A percentile compares a stretch with the other conserved stretches of the same genome.
phyloP scores from a whole-genome alignment of 1,140 invertebrate species.

The Scaptomyza pallida region DNA sequence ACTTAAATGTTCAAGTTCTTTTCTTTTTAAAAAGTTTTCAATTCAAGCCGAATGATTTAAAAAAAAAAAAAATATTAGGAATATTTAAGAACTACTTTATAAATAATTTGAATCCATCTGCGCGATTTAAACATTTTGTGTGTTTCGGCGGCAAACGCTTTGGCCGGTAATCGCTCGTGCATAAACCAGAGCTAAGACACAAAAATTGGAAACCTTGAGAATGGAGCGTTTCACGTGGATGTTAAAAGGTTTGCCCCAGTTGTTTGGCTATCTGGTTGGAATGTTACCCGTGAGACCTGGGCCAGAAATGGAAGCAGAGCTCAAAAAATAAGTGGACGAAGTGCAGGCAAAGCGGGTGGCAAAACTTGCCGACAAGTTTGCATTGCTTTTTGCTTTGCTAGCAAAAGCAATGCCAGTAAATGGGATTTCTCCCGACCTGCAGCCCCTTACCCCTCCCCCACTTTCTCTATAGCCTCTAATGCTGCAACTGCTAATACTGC shows the following conservation, averaged over 20 bases:
- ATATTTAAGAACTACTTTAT: too few species aligned
- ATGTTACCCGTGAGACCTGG: conserved; percentile 67
- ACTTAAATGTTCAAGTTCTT: too few species aligned
- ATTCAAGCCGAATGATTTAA: too few species aligned
- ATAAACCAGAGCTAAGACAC: conserved; percentile 24
- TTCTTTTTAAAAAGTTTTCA: too few species aligned
- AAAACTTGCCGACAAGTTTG: conserved; percentile 74
- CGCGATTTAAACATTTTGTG: too few species aligned
- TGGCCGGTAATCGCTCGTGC: background rate
- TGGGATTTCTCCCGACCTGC: conserved; percentile 1
- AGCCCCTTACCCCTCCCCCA: conserved; percentile 4
- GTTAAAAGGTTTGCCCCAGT: conserved; percentile 63
- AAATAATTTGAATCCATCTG: too few species aligned
- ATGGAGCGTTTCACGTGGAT: conserved; percentile 27
- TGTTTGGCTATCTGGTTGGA: conserved; percentile 63
- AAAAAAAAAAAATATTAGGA: too few species aligned
- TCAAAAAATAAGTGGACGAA: conserved; percentile 50
- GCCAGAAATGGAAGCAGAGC: conserved; percentile 18
- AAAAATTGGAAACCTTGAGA: conserved; percentile 10
- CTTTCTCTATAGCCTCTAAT: background rate
- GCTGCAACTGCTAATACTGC: conserved; percentile 14
- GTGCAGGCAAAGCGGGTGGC: conserved; percentile 57
- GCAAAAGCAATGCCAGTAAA: background rate
- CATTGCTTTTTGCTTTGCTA: conserved; percentile 38
- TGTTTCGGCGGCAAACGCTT: background rate